Conservation (phyloP, 2,888 invertebrate species). For the Meteorus cinctellus region DNA sequence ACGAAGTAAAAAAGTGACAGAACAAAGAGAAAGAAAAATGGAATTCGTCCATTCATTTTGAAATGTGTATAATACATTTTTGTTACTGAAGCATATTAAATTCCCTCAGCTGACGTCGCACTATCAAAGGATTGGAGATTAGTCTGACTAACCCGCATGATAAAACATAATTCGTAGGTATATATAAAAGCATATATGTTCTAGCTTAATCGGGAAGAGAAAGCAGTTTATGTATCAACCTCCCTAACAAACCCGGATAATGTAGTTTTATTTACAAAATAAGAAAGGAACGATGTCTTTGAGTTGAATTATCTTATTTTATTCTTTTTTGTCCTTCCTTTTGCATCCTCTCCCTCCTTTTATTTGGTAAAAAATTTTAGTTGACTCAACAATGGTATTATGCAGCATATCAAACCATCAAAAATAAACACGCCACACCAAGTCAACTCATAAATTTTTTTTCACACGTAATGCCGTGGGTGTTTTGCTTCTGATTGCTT, state of each 20-base stretch:
- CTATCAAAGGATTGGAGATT: neutral
- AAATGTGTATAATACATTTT: neutral
- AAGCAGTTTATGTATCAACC: slow-evolving; percentile 13
- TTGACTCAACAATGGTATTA: neutral
- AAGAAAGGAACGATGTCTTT: neutral
- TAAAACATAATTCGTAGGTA: slow-evolving; percentile 20
- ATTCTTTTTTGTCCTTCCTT: neutral
- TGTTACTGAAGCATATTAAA: neutral
- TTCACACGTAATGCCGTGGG: too few relatives aligned
- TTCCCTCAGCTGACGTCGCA: neutral
- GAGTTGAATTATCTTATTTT: neutral
- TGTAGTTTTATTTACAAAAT: slow-evolving; percentile 10
- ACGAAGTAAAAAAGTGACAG: too few relatives aligned
- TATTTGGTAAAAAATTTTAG: neutral
- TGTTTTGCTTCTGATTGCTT: too few relatives aligned
- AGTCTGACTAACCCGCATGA: slow-evolving; percentile 1
- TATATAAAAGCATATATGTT: neutral
- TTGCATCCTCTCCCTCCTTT: neutral
- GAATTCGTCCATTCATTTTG: too few relatives aligned
- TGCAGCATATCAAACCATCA: neutral
- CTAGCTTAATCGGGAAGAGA: slow-evolving; percentile 18
- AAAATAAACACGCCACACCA: neutral
- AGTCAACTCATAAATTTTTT: too few relatives aligned
- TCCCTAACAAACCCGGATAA: slow-evolving; percentile 20
- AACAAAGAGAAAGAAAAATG: too few relatives aligned